phyloP scores from a whole-genome alignment of 2,888 invertebrate species.

The Eucera pruinosa region DNA sequence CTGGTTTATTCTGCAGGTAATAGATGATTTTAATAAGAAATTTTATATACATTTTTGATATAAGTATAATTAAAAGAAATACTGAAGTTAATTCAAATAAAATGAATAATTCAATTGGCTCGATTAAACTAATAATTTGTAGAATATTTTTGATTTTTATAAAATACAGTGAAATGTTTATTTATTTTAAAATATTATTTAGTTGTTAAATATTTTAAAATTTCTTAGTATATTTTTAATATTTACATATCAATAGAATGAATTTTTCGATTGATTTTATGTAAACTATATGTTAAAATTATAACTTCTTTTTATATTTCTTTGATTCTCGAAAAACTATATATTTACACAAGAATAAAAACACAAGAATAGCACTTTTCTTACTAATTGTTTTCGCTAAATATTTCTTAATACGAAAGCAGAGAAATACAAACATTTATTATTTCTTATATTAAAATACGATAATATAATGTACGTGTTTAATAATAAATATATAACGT shows the following conservation, averaged over 20 bases:
- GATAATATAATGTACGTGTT: background rate
- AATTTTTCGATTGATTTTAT: background rate
- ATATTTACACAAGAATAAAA: background rate
- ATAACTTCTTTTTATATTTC: background rate
- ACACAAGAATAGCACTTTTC: background rate
- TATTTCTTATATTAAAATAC: background rate
- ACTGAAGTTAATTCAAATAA: background rate
- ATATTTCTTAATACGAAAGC: background rate
- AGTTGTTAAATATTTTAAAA: background rate
- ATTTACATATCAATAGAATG: background rate
- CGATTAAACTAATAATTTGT: background rate
- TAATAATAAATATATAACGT: background rate
- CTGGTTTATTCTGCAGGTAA: background rate
- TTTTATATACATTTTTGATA: no score
- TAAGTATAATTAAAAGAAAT: background rate
- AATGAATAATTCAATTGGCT: background rate
- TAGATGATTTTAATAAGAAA: no score
- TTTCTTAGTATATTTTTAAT: background rate
- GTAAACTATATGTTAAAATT: background rate
- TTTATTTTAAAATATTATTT: background rate
- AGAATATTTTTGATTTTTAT: background rate
- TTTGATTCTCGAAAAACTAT: background rate
- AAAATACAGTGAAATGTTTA: background rate
- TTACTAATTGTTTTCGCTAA: background rate
- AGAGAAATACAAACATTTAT: no score